Base-by-base conservation (phyloP, 2,888 invertebrate genomes). In the Pyrocoelia pectoralis region DNA sequence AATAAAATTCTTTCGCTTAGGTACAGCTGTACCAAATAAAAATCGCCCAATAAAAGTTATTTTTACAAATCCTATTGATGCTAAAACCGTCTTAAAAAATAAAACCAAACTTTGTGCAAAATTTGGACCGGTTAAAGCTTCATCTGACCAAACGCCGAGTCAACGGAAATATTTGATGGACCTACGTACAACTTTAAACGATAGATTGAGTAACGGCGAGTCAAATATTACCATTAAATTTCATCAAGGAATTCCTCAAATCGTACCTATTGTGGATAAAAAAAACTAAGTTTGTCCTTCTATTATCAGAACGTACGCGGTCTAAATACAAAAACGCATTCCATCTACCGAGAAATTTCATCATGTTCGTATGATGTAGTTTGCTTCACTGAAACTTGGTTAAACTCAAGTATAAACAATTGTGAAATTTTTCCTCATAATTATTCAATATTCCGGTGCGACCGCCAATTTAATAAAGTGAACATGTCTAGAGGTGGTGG, bases 21-120 rank as follows among this genome's bases (percentile, higher is more conserved):
- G 49, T n/a, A 49, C 2, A 24, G 5, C 24, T 2, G 8, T 8
- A 24, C 17, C 17, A 2, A 19, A 49, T n/a, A 49, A 49, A 49
- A 24, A 49, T 49, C 49, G 49, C 10, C 49, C 49, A 1, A 24
- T 49, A 2, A 49, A 49, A 49, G 48, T 49, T n/a, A 19, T 19
- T 9, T 19, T 17, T 17, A 49, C 2, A 6, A 49, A 49, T 49
- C 1, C 10, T 5, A 5, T 2, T 5, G 18, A 49, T 19, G 18
- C 49, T 17, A 13, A 18, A 8, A 12, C 1, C 17, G 12, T 49
- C 1, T 24, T 49, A 19, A 49, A 49, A 19, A 18, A 49, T 13
- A 49, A 49, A 49, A 5, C 19, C 12, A 49, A 49, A 19, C 3
- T 49, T 12, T 15, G 1, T 4, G 13, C 5, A 3, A 49, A 24